These are phyloP conservation scores for Parauchenoglanis punctatus DNA, from an alignment of 2,797 vertebrate genomes.

Conservation along the genomic window DNA sequence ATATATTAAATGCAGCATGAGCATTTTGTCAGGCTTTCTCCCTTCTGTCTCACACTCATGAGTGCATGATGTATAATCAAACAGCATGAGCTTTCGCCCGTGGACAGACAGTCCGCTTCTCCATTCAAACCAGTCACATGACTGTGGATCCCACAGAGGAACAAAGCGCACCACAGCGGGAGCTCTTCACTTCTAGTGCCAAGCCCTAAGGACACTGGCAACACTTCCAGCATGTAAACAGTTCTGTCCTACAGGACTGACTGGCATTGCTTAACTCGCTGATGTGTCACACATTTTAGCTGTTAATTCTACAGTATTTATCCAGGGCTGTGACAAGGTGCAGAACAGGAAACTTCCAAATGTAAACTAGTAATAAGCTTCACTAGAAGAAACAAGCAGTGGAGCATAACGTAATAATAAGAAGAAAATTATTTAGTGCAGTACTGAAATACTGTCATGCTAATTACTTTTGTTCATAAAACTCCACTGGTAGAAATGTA, in stretches of 20 bases:
- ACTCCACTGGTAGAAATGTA: neutral
- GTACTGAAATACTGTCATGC: neutral
- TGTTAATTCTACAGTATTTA: slow-evolving; percentile 28
- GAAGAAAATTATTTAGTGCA: neutral
- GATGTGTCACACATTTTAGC: slow-evolving; percentile 49
- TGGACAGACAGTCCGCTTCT: slow-evolving; percentile 34
- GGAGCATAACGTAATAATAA: neutral
- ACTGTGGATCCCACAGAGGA: slow-evolving; percentile 65
- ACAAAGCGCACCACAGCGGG: slow-evolving; percentile 70
- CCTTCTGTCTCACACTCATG: neutral
- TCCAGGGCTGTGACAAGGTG: neutral
- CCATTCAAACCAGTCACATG: slow-evolving; percentile 73
- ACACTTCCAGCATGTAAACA: slow-evolving; percentile 63
- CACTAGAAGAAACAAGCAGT: neutral
- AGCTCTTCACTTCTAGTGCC: slow-evolving; percentile 69
- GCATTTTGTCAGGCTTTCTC: neutral
- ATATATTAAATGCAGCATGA: neutral
- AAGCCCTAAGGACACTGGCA: slow-evolving; percentile 62
- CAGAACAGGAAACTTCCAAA: neutral
- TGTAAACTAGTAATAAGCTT: neutral
- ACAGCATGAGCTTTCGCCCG: slow-evolving; percentile 27
- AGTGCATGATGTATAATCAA: slow-evolving; percentile 18
- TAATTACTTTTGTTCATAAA: neutral
- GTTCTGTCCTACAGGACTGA: slow-evolving; percentile 56
- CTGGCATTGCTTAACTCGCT: slow-evolving; percentile 53